Percentiles rank a stretch among this genome's conserved stretches.
Evolutionary conservation across 1,140 invertebrate genomes (phyloP).

Genomic region (Ridgeia piscesae): DNA sequence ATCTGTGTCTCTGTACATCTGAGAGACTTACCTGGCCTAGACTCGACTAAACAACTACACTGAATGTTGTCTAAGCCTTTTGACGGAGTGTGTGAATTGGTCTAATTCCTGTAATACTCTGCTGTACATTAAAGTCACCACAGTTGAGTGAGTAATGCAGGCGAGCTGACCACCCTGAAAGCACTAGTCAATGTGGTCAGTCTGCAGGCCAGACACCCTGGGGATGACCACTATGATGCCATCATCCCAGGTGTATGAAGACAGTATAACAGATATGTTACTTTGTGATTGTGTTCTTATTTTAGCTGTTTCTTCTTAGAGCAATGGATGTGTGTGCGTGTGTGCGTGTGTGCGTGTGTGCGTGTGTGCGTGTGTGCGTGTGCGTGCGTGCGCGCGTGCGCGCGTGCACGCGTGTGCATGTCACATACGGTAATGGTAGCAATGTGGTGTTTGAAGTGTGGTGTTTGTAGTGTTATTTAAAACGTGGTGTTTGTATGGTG

Average conservation of each 20-base stretch:
- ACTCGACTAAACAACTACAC: background rate
- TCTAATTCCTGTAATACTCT: too few species aligned
- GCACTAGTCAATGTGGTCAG: too few species aligned
- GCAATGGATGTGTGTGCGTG: too few species aligned
- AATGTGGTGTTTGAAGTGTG: background rate
- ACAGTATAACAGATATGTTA: background rate
- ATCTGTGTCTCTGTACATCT: background rate
- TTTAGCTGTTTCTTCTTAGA: background rate
- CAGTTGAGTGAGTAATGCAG: background rate
- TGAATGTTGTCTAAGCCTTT: background rate
- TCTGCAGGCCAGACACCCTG: background rate
- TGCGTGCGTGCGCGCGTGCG: too few species aligned
- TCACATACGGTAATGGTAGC: background rate
- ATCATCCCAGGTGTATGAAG: background rate
- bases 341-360: too few species aligned
- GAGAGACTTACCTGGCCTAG: background rate
- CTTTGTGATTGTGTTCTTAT: background rate
- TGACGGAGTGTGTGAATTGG: background rate
- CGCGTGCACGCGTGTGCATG: too few species aligned
- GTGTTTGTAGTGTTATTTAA: background rate
- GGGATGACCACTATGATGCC: background rate
- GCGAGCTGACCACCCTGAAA: background rate
- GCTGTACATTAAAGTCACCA: background rate
- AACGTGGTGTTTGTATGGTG: background rate
- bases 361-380: too few species aligned